A percentile compares a stretch with the other conserved stretches of the same genome.
Conservation (phyloP, 2,888 invertebrate genomes). For the Amphimallon solstitiale region DNA sequence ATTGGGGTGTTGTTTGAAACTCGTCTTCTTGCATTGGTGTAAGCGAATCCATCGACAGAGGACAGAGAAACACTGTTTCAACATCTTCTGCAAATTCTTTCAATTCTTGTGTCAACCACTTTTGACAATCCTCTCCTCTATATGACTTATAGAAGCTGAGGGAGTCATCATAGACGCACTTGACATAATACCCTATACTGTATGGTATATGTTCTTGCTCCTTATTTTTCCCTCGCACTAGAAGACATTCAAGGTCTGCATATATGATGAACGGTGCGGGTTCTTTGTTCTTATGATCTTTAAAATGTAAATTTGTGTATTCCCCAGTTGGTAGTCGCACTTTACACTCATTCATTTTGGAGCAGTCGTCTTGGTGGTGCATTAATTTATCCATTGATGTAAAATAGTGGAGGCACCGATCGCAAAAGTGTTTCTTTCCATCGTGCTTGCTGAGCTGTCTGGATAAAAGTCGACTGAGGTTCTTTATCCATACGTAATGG, state of each 20-base stretch:
- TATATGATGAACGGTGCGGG: not conserved
- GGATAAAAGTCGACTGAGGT: slow-evolving; percentile 17
- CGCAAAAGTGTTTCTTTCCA: slow-evolving; percentile 19
- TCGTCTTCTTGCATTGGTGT: not conserved
- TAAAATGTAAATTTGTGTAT: not conserved
- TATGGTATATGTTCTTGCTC: slow-evolving; percentile 33
- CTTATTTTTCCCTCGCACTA: not conserved
- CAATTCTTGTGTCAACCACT: slow-evolving; percentile 31
- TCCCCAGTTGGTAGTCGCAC: not conserved
- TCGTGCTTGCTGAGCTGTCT: not conserved
- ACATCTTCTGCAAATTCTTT: slow-evolving; percentile 27
- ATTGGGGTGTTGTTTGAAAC: not conserved
- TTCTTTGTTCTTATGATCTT: not conserved
- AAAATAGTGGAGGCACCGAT: slow-evolving; percentile 39
- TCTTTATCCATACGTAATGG: slow-evolving; percentile 37
- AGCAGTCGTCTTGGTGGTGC: slow-evolving; percentile 6
- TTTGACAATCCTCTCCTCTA: slow-evolving; percentile 34
- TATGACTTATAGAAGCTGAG: slow-evolving; percentile 30
- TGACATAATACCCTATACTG: slow-evolving; percentile 34
- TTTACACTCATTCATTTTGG: not conserved
- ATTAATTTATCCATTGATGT: not conserved
- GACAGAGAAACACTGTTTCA: slow-evolving; percentile 18
- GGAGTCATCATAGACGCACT: slow-evolving; percentile 37
- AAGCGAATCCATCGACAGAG: not conserved
- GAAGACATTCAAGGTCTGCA: not conserved